A percentile compares a stretch with the other conserved stretches of the same genome.
Evolutionary conservation across 2,797 vertebrate genomes (phyloP).

Genomic region (Myioborus miniatus): DNA sequence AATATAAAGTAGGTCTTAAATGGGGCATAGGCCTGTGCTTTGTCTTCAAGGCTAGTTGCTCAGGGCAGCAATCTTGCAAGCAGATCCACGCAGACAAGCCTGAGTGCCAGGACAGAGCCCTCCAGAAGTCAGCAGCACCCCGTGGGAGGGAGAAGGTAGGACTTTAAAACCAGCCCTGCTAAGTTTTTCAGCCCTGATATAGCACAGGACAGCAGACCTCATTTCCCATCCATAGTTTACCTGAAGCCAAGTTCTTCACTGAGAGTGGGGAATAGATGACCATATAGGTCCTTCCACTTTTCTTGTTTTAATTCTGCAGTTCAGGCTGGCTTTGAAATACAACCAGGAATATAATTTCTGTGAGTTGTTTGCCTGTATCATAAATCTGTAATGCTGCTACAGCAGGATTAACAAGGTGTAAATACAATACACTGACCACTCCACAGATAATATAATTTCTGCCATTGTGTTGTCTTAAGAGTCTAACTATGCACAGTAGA

Average conservation of each 20-base stretch:
- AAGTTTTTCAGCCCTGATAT: not conserved
- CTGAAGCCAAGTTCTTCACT: not conserved
- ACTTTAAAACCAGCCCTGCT: not conserved
- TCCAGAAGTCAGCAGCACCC: not conserved
- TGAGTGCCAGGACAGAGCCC: not conserved
- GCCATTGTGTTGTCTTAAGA: conserved; percentile 16
- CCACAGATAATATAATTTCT: conserved; percentile 7
- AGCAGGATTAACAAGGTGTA: conserved; percentile 2
- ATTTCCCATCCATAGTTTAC: not conserved
- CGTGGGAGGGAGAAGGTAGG: not conserved
- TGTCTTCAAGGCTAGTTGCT: conserved; percentile 8
- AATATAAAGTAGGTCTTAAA: conserved; percentile 55
- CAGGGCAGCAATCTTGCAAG: conserved; percentile 11
- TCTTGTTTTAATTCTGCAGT: not conserved
- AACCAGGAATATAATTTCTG: not conserved
- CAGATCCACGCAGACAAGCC: not conserved
- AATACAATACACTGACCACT: not conserved
- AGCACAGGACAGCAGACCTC: not conserved
- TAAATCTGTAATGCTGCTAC: not conserved
- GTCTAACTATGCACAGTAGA: not conserved
- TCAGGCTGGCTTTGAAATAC: conserved; percentile 27
- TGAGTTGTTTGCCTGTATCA: not conserved
- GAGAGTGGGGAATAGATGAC: not conserved
- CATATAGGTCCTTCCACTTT: not conserved
- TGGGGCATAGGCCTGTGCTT: conserved; percentile 30